Percentiles rank a stretch among this genome's conserved stretches.
phyloP scores from a whole-genome alignment of 1,140 invertebrate species.

The Sycobia sp. region DNA sequence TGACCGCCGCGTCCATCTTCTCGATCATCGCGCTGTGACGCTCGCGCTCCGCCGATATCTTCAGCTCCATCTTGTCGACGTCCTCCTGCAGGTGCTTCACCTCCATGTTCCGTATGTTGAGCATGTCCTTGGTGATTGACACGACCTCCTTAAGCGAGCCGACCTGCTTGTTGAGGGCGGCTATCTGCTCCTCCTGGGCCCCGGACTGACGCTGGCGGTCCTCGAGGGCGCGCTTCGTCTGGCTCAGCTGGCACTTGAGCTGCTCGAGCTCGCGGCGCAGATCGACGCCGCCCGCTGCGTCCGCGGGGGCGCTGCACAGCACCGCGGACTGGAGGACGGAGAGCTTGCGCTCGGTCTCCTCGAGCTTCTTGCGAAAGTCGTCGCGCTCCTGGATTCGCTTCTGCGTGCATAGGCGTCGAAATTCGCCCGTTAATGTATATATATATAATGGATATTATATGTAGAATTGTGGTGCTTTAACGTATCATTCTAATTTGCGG shows the following conservation, averaged over 20 bases:
- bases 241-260: conserved; percentile 44
- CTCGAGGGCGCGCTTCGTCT: conserved; percentile 47
- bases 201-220: conserved; percentile 43
- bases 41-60: conserved; percentile 72
- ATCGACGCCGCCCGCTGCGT: conserved; percentile 36
- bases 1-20: conserved; percentile 71
- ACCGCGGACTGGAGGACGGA: conserved; percentile 37
- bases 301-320: conserved; percentile 29
- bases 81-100: conserved; percentile 72
- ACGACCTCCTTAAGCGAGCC: conserved; percentile 78
- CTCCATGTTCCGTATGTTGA: conserved; percentile 78
- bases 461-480: no score
- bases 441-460: no score
- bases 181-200: conserved; percentile 76
- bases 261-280: conserved; percentile 46
- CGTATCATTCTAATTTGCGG: no score
- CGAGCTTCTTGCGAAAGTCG: conserved; percentile 45
- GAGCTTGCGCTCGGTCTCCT: conserved; percentile 46
- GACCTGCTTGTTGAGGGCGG: conserved; percentile 72
- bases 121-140: conserved; percentile 75
- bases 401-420: no score
- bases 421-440: no score
- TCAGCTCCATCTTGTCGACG: conserved; percentile 71
- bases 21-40: conserved; percentile 70
- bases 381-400: conserved; percentile 48